A percentile compares a stretch with the other conserved stretches of the same genome.
phyloP scores from a whole-genome alignment of 2,888 invertebrate genomes.

The Athalia rosae region DNA sequence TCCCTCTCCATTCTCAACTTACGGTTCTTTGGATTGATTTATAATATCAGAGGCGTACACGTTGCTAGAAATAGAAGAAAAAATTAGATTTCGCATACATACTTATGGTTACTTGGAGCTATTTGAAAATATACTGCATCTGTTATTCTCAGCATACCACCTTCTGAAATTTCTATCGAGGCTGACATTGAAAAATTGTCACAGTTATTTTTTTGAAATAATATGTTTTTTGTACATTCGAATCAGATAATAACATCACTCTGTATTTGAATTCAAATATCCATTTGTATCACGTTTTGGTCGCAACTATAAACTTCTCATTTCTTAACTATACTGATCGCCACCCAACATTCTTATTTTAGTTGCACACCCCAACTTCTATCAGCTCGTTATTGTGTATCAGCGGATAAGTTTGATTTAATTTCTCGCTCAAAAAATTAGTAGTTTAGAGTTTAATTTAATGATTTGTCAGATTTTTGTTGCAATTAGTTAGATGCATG shows the following conservation, averaged over 20 bases:
- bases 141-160: too few species aligned
- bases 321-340: not conserved
- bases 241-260: too few species aligned
- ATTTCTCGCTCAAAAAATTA: not conserved
- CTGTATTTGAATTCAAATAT: not conserved
- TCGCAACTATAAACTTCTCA: not conserved
- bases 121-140: too few species aligned
- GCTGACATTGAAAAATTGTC: not conserved
- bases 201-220: too few species aligned
- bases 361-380: conserved; percentile 19
- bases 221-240: too few species aligned
- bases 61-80: too few species aligned
- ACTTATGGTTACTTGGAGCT: too few species aligned
- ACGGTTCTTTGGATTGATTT: too few species aligned
- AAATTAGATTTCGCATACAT: too few species aligned
- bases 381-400: conserved; percentile 35
- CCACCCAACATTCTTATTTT: conserved; percentile 28
- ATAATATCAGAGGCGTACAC: too few species aligned
- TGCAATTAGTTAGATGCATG: conserved; percentile 61
- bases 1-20: too few species aligned
- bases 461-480: conserved; percentile 22
- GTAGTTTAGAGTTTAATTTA: conserved; percentile 32
- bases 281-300: not conserved
- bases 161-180: not conserved
- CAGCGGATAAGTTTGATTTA: conserved; percentile 11